A percentile compares a stretch with the other conserved stretches of the same genome.
Evolutionary conservation across 1,140 invertebrate genomes (phyloP).

Genomic region (Elymnias hypermnestra): DNA sequence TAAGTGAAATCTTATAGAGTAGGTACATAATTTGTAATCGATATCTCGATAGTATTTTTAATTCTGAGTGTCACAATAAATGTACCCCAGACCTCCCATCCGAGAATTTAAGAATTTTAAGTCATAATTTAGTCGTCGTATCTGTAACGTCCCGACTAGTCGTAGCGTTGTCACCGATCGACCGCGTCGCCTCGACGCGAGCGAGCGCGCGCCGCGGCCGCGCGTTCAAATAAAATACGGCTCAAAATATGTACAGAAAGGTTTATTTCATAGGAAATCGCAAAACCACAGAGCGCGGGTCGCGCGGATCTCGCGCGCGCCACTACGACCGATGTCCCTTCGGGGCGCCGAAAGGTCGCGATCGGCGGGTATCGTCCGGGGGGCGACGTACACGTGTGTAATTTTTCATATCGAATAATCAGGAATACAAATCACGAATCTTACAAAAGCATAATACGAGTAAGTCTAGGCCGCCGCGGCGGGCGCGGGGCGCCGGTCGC

Average conservation of each 20-base stretch:
- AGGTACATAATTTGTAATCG: conserved; percentile 32
- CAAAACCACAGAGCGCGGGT: too few species aligned
- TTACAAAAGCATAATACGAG: conserved; percentile 70
- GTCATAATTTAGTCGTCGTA: conserved; percentile 21
- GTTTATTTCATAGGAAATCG: conserved; percentile 74
- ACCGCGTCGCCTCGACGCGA: conserved; percentile 1
- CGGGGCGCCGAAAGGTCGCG: too few species aligned
- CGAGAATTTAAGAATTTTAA: conserved; percentile 26
- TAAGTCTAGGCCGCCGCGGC: conserved; percentile 37
- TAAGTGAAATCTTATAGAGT: conserved; percentile 30
- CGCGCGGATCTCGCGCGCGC: conserved; percentile 34
- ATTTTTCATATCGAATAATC: conserved; percentile 65
- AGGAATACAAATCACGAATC: conserved; percentile 72
- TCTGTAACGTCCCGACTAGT: conserved; percentile 23
- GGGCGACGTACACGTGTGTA: conserved; percentile 57
- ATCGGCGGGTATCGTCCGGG: conserved; percentile 49
- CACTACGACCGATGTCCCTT: too few species aligned
- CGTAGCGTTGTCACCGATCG: conserved; percentile 21
- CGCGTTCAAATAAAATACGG: conserved; percentile 62
- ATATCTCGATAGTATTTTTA: conserved; percentile 43
- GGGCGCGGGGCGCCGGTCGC: conserved; percentile 41
- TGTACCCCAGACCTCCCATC: conserved; percentile 31
- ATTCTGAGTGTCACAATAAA: conserved; percentile 44
- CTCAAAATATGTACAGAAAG: conserved; percentile 75
- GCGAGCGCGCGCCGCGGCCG: conserved; percentile 2